A percentile compares a stretch with the other conserved stretches of the same genome.
phyloP scores from a whole-genome alignment of 1,140 invertebrate species.

The Aphaenogaster ashmeadi region DNA sequence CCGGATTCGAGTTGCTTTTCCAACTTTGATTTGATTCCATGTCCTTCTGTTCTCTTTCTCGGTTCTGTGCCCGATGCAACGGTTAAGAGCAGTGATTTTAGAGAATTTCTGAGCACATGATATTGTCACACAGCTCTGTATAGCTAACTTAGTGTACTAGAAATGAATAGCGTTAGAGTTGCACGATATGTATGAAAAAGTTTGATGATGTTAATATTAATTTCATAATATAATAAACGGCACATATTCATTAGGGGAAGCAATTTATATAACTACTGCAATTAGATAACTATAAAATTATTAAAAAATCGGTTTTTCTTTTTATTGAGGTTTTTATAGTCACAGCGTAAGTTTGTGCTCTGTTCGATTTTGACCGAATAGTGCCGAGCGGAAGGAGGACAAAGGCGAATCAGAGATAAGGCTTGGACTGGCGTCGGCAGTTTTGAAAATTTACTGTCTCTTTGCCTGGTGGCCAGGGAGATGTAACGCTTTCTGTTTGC shows the following conservation, averaged over 20 bases:
- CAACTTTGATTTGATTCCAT: conserved; percentile 85
- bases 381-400: conserved; percentile 29
- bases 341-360: background rate
- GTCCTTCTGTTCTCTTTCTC: conserved; percentile 69
- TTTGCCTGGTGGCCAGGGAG: conserved; percentile 48
- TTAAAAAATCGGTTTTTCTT: background rate
- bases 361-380: background rate
- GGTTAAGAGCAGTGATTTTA: conserved; percentile 24
- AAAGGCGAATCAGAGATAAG: conserved; percentile 67
- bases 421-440: conserved; percentile 63
- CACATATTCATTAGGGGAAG: background rate
- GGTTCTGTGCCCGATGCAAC: conserved; percentile 42
- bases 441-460: conserved; percentile 77
- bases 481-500: conserved; percentile 77
- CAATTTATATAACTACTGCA: background rate
- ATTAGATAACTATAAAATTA: background rate
- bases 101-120: conserved; percentile 24
- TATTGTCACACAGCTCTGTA: conserved; percentile 60
- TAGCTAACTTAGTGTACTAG: conserved; percentile 15
- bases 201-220: conserved; percentile 3
- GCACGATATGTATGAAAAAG: background rate
- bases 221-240: background rate
- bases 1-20: conserved; percentile 77
- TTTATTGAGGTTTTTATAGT: conserved; percentile 19
- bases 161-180: conserved; percentile 1